A percentile compares a stretch with the other conserved stretches of the same genome.
Conservation (phyloP, 2,797 vertebrate genomes). For the Amazona ochrocephala region DNA sequence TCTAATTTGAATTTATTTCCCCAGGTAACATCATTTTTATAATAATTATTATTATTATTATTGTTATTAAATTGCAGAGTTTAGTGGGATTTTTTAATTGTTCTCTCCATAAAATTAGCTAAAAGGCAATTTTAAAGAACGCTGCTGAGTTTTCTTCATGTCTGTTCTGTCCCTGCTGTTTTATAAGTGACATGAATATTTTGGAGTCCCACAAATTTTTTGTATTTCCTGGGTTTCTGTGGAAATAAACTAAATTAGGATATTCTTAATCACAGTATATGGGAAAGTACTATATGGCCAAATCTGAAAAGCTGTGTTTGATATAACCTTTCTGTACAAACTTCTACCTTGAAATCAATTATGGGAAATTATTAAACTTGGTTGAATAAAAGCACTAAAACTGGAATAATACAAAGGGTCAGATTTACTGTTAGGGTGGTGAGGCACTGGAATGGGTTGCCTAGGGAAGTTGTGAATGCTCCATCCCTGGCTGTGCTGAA, state of each 20-base stretch:
- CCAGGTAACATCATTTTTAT: not conserved
- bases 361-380: not conserved
- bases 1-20: slow-evolving; percentile 26
- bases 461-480: too few species aligned
- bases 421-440: not conserved
- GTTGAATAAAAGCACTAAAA: not conserved
- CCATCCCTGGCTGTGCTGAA: too few species aligned
- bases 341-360: not conserved
- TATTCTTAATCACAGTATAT: not conserved
- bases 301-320: not conserved
- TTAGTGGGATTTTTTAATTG: not conserved
- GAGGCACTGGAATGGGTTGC: too few species aligned
- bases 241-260: not conserved
- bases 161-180: not conserved
- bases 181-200: not conserved
- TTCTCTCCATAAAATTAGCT: not conserved
- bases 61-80: not conserved
- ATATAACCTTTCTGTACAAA: not conserved
- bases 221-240: not conserved
- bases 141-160: not conserved
- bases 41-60: not conserved
- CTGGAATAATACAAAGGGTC: not conserved
- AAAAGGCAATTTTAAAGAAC: not conserved
- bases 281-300: not conserved
- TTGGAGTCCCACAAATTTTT: not conserved